Evolutionary conservation across 2,888 invertebrate genomes (phyloP).

Genomic region (Scaptomyza tumidula): DNA sequence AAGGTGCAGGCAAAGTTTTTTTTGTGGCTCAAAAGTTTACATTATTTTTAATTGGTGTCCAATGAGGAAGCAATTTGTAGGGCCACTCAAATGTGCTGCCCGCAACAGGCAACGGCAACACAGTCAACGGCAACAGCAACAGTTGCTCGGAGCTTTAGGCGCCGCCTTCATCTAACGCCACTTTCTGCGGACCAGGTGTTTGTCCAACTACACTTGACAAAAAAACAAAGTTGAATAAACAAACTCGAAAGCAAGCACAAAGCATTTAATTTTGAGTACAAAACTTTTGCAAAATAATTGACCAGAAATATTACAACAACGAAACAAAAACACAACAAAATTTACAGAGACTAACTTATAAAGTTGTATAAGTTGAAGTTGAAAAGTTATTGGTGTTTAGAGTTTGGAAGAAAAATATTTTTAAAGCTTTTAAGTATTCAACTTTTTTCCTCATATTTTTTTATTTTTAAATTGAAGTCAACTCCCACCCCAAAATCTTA

Average conservation of each 20-base stretch:
- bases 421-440: too few relatives aligned
- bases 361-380: neutral
- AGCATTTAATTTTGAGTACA: neutral
- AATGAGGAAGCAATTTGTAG: constrained; percentile 79
- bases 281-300: neutral
- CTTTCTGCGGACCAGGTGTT: constrained; percentile 28
- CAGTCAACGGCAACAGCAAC: constrained; percentile 16
- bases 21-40: constrained; percentile 60
- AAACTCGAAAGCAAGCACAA: too few relatives aligned
- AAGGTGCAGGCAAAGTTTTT: constrained; percentile 32
- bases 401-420: neutral
- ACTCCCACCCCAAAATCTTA: neutral
- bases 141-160: constrained; percentile 35
- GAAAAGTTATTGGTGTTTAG: neutral
- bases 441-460: neutral
- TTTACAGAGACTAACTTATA: neutral
- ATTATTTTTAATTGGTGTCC: constrained; percentile 78
- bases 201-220: constrained; percentile 7
- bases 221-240: neutral
- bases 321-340: neutral
- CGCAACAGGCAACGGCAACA: neutral
- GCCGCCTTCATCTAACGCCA: constrained; percentile 23
- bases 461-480: neutral
- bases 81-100: constrained; percentile 45
- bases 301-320: neutral